Evolutionary conservation across 2,113 vertebrate species (phyloP), one percentile per base, ranked within the genome.

Genomic region (Dromaius novaehollandiae): DNA sequence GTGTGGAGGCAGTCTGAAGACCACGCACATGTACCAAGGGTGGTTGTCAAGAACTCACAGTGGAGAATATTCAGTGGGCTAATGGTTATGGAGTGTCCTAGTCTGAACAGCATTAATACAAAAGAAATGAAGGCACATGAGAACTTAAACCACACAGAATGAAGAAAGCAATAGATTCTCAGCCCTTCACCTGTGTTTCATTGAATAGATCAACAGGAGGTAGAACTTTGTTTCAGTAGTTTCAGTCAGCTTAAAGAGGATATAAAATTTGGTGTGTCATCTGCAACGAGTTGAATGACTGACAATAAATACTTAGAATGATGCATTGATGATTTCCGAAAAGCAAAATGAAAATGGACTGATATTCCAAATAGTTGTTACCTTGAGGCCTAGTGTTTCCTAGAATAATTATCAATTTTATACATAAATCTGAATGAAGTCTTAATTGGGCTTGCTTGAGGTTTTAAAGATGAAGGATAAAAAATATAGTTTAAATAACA

Each of bases 41-140:
- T 77, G 81, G 64, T 13, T 93, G 82, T 51, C 88, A 64, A 44
- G 60, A 78, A 66, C 71, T 90, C 78, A 18, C 75, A 3, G 7
- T 60, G 79, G 64, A 78, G 50, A 88, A 64, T 19, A n/a, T 17
- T 60, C 82, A 17, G 32, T 6, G 17, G 75, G n/a, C 15, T 86
- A 34, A 14, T 21, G 46, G 55, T 55, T 61, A 36, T 69, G 32
- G 26, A 11, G 21, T 44, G 51, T 82, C 71, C 84, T 34, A 6
- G 26, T 46, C 75, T 86, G 74, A 69, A 11, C 60, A 86, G 68
- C 25, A 2, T 18, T 5, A 13, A 4, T 1, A 12, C 17, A 8
- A 73, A 38, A 46, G 40, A 71, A 75, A 3, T 0, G 0, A 75
- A 79, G n/a, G n/a, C 11, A 2, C 3, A 0, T 24, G 9, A 81